Evolutionary conservation across 2,797 vertebrate species (phyloP).

Genomic region (Neosilurus hyrtlii): DNA sequence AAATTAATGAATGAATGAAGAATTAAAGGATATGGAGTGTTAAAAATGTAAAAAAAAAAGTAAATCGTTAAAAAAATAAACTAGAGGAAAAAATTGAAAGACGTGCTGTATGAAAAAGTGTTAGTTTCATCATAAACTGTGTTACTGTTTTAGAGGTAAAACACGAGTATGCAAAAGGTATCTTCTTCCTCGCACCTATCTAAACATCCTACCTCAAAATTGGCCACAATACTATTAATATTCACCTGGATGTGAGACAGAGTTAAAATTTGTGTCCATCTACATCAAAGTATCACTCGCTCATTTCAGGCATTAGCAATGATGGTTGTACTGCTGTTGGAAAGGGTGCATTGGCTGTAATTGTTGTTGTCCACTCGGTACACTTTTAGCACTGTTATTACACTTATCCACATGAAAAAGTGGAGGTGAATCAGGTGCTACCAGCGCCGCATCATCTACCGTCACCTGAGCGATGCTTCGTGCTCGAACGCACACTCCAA

Average conservation of each 20-base stretch:
- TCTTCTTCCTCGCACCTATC: neutral
- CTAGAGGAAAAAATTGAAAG: too few species aligned
- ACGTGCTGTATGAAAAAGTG: too few species aligned
- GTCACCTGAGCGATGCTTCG: neutral
- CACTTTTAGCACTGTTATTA: constrained; percentile 15
- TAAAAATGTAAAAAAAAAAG: too few species aligned
- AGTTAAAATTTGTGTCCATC: constrained; percentile 9
- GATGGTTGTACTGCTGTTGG: neutral
- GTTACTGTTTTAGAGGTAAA: neutral
- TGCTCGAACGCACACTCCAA: neutral
- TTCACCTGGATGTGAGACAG: neutral
- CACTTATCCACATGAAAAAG: neutral
- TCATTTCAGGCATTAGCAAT: constrained; percentile 1
- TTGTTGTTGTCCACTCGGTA: neutral
- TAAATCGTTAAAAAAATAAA: too few species aligned
- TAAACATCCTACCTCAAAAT: neutral
- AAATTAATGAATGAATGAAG: neutral
- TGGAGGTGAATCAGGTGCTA: neutral
- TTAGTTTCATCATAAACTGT: neutral
- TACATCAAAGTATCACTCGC: neutral
- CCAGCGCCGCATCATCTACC: neutral
- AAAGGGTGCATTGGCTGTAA: constrained; percentile 12
- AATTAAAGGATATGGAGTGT: neutral
- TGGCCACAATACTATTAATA: neutral
- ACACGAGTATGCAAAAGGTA: neutral